Evolutionary conservation across 1,140 invertebrate genomes (phyloP), one percentile per base, ranked within the genome.

Genomic region (Diprion similis): DNA sequence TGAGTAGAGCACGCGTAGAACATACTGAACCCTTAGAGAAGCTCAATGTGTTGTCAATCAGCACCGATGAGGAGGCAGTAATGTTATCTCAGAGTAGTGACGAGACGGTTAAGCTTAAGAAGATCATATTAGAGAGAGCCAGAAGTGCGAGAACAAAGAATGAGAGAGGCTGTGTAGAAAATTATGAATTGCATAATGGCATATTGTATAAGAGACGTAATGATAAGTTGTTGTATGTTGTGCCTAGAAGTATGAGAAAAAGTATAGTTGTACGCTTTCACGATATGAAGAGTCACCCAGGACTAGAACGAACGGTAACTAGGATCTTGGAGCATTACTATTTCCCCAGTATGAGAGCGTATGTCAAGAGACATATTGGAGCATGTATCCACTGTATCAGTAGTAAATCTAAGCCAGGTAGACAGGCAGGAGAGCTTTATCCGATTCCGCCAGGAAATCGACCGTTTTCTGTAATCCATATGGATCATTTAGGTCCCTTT

Each of bases 271-370:
- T 66, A 46, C 69, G 71, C 64, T 18, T 70, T 13, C 73, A 78
- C 19, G 51, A 73, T 11, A 45, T 19, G 9, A 24, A 46, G 37
- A 65, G 71, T 66, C 74, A 75, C 46, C 68, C 68, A 7, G 75
- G 77, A 1, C 7, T 76, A 10, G 76, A 79, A 0, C 64, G 75
- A 10, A 78, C 77, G 1, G 47, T 79, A 7, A 18, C 15, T 13
- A 19, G 45, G 45, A 76, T 78, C 11, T 15, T 45, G 66, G 37
- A 73, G 66, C 18, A 75, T 37, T 79, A 74, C 71, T 78, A 76
- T 48, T 77, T 79, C 70, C 74, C 78, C 0, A 65, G 66, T 37
- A 72, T 78, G 73, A 65, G 66, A 66, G 9, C 48, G 13, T 77
- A 77, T 48, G 66, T 77, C 1, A 59, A 64, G 8, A 17, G 67